phyloP scores from a whole-genome alignment of 2,888 invertebrate species.

The Ochropleura plecta region DNA sequence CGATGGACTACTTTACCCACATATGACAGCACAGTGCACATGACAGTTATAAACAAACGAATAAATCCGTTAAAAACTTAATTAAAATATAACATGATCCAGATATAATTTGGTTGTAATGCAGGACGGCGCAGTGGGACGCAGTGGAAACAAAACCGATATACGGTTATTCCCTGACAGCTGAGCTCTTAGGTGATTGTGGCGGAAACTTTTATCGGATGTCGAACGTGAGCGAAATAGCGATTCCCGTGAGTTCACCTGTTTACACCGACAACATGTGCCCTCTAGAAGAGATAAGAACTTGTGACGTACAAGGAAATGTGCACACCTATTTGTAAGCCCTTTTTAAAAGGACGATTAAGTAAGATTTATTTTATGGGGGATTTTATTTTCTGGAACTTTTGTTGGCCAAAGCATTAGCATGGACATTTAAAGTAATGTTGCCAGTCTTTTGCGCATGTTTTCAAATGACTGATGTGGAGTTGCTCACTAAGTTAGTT shows the following conservation, averaged over 20 bases:
- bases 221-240: constrained; percentile 90
- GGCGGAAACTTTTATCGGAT: constrained; percentile 91
- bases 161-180: constrained; percentile 90
- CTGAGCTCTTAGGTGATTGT: constrained; percentile 91
- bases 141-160: constrained; percentile 88
- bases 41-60: neutral
- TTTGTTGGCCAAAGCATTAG: too few species aligned
- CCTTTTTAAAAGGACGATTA: constrained; percentile 6
- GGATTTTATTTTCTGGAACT: neutral
- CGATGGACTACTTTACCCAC: neutral
- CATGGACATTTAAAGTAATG: too few species aligned
- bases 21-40: neutral
- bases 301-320: constrained; percentile 26
- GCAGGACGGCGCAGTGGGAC: constrained; percentile 76
- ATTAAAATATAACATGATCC: constrained; percentile 53
- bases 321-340: constrained; percentile 22
- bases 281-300: constrained; percentile 69
- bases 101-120: constrained; percentile 65
- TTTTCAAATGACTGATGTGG: too few species aligned
- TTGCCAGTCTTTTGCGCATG: too few species aligned
- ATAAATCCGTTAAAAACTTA: constrained; percentile 3
- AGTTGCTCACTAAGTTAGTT: too few species aligned
- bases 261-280: constrained; percentile 73
- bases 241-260: constrained; percentile 88
- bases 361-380: neutral